Conservation (phyloP, 2,888 invertebrate species). For the Dendrolimus houi region DNA sequence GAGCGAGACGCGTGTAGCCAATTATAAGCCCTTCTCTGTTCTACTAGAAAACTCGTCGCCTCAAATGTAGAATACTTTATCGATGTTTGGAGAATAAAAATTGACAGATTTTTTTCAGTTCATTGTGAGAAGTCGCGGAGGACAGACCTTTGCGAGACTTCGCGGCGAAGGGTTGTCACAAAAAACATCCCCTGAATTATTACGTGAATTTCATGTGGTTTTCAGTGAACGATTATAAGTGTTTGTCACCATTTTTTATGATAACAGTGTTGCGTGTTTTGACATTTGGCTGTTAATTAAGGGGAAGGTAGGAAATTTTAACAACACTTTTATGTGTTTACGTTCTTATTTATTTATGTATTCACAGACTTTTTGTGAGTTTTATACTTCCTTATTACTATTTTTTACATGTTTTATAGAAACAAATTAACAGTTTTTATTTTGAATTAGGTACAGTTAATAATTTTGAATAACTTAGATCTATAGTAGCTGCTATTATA, state of each 20-base stretch:
- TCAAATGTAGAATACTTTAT: constrained; percentile 71
- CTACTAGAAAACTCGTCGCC: constrained; percentile 59
- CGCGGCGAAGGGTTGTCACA: constrained; percentile 48
- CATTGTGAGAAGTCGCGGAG: constrained; percentile 49
- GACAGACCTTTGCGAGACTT: constrained; percentile 33
- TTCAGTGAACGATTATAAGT: not conserved
- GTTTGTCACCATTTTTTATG: constrained; percentile 12
- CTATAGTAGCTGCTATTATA: too few species aligned
- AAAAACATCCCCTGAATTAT: constrained; percentile 32
- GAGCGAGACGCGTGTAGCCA: constrained; percentile 46
- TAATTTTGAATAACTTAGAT: too few species aligned
- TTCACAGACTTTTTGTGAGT: not conserved
- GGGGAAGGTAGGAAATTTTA: constrained; percentile 26
- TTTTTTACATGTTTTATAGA: not conserved
- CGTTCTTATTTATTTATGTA: not conserved
- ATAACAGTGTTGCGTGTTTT: constrained; percentile 33
- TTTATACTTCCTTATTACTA: not conserved
- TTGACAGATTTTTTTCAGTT: constrained; percentile 77
- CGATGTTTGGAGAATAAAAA: constrained; percentile 75
- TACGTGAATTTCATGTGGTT: constrained; percentile 18
- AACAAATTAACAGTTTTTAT: too few species aligned
- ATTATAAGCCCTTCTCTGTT: constrained; percentile 30
- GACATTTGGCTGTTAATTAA: constrained; percentile 14
- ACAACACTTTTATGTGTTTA: constrained; percentile 1
- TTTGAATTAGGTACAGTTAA: too few species aligned